Evolutionary conservation across 2,113 vertebrate species (phyloP), one percentile per base, ranked within the genome.

Genomic region (Erythrolamprus reginae): DNA sequence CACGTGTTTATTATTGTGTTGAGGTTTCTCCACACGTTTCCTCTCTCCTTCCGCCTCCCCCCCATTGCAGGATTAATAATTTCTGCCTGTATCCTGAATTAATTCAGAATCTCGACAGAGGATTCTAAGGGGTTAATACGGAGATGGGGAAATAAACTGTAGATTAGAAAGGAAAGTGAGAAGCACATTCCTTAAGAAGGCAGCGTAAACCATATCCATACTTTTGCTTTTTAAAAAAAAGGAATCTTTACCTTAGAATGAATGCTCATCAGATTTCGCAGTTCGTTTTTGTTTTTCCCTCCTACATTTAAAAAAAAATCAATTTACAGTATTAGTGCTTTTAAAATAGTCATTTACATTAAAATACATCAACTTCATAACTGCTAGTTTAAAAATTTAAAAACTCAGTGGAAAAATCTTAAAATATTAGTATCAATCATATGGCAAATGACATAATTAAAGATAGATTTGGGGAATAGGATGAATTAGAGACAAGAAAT

Each of bases 91-190:
- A 26, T 51, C 33, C 84, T 85, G 83, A 51, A 7, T 17, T 38
- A 33, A 38, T 77, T 77, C 33, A 77, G 65, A 77, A 77, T 77
- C 70, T 77, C 70, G 70, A 77, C 38, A 77, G 70, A 77, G 70
- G 42, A 77, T 21, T 21, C 70, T 9, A 77, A 77, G 17, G 2
- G 6, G 65, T 77, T 77, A 42, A 15, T 42, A 9, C 33, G 17
- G 17, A 42, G 70, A 77, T 42, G 70, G 70, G 70, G 7, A 42
- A 77, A 77, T 42, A 21, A 77, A 42, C 33, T 77, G 33, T 42
- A 77, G 70, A 77, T 42, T 38, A 77, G 70, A 38, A 77, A 77
- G 70, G 33, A 77, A 77, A 77, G 21, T 10, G 33, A 21, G 33
- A 77, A 77, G 33, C 17, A 77, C 19, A 77, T 42, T 9, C 33